A percentile compares a stretch with the other conserved stretches of the same genome.
Evolutionary conservation across 2,888 invertebrate species (phyloP).

Genomic region (Caenorhabditis angaria): DNA sequence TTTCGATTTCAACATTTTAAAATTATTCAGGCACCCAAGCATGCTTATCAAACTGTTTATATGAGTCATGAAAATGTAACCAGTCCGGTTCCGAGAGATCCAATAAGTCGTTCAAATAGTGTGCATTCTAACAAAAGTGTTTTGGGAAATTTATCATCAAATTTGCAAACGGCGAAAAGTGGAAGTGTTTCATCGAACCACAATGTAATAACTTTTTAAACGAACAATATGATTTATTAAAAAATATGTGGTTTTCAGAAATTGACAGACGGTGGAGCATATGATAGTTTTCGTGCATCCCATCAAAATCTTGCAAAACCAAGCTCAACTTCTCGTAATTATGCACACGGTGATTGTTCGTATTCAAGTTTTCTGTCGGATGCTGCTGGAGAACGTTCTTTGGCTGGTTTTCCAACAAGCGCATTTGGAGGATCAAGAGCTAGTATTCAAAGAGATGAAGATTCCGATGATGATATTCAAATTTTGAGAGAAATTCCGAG

Average conservation of each 20-base stretch:
- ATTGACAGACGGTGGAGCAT: conserved; percentile 27
- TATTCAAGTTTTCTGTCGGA: conserved; percentile 25
- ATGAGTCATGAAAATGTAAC: conserved; percentile 23
- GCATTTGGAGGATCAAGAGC: neutral
- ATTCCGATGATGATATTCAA: conserved; percentile 1
- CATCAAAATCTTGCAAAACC: conserved; percentile 5
- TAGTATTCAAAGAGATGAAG: conserved; percentile 1
- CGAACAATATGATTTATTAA: no score
- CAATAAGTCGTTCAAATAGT: neutral
- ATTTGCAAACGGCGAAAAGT: neutral
- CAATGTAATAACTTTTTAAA: no score
- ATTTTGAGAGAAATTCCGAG: conserved; percentile 9
- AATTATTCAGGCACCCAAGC: conserved; percentile 10
- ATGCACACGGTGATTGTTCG: conserved; percentile 1
- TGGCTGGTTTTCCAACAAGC: conserved; percentile 7
- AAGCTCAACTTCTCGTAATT: no score
- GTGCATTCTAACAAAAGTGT: neutral
- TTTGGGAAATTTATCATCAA: neutral
- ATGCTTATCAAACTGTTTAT: conserved; percentile 14
- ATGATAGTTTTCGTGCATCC: conserved; percentile 19
- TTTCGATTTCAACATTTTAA: neutral
- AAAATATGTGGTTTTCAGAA: no score
- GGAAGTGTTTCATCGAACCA: neutral
- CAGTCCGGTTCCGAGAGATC: neutral
- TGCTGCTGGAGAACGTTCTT: conserved; percentile 5